Percentiles rank a stretch among this genome's conserved stretches.
Evolutionary conservation across 1,140 invertebrate genomes (phyloP).

Genomic region (Gonatopus flavifemur): DNA sequence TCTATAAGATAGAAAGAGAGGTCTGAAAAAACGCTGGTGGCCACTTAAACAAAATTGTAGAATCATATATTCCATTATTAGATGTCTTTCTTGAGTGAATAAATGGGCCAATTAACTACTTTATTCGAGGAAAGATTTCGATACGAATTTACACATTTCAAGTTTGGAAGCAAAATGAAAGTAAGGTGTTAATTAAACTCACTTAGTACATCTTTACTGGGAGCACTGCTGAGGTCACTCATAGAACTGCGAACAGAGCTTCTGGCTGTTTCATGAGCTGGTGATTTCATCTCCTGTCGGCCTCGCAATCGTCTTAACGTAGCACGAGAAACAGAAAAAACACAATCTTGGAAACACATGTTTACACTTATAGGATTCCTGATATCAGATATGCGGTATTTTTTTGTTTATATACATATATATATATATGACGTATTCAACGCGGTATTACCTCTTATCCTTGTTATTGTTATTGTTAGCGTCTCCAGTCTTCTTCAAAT

Average conservation of each 20-base stretch:
- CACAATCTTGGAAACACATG: neutral
- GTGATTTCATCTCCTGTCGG: constrained; percentile 48
- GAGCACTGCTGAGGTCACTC: constrained; percentile 54
- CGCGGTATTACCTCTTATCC: constrained; percentile 43
- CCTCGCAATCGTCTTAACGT: constrained; percentile 41
- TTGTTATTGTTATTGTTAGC: constrained; percentile 49
- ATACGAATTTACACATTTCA: too few species aligned
- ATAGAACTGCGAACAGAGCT: constrained; percentile 56
- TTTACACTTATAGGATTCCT: neutral
- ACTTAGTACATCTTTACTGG: constrained; percentile 50
- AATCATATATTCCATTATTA: too few species aligned
- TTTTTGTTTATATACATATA: neutral
- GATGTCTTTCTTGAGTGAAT: too few species aligned
- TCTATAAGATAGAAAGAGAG: too few species aligned
- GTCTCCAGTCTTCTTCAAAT: constrained; percentile 35
- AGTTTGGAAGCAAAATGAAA: too few species aligned
- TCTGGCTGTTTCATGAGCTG: constrained; percentile 52
- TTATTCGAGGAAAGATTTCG: too few species aligned
- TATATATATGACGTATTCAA: constrained; percentile 5
- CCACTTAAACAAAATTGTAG: too few species aligned
- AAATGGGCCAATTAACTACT: too few species aligned
- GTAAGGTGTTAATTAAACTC: constrained; percentile 36
- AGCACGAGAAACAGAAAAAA: neutral
- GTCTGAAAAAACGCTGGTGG: too few species aligned
- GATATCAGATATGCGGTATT: neutral